Conservation (phyloP, 2,797 vertebrate genomes). For the Geotrypetes seraphini region DNA sequence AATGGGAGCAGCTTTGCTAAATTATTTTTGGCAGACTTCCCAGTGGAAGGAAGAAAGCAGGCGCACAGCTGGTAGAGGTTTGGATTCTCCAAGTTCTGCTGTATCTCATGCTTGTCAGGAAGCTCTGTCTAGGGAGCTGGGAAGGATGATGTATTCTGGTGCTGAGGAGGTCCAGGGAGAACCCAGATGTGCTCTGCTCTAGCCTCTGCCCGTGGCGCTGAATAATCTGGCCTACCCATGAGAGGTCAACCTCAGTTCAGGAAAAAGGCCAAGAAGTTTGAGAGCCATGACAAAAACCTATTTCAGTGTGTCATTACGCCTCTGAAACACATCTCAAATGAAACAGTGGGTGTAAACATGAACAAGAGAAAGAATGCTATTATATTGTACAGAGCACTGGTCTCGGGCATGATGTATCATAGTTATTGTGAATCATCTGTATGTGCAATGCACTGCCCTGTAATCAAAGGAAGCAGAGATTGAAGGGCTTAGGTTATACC, state of each 20-base stretch:
- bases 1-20: neutral
- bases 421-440: too few species aligned
- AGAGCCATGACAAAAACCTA: too few species aligned
- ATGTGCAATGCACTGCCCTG: too few species aligned
- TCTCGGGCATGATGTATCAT: too few species aligned
- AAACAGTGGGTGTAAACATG: too few species aligned
- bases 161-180: neutral
- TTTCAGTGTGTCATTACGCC: too few species aligned
- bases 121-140: neutral
- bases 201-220: too few species aligned
- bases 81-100: constrained; percentile 16
- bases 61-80: constrained; percentile 11
- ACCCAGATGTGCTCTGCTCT: neutral
- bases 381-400: too few species aligned
- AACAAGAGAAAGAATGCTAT: too few species aligned
- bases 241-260: neutral
- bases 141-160: constrained; percentile 7
- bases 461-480: too few species aligned
- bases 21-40: constrained; percentile 16
- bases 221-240: neutral
- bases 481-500: too few species aligned
- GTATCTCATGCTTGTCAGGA: constrained; percentile 25
- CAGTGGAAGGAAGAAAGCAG: constrained; percentile 9
- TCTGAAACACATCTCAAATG: too few species aligned
- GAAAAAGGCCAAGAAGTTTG: constrained; percentile 1